Evolutionary conservation across 2,113 vertebrate species (phyloP), one percentile per base, ranked within the genome.

Genomic region (Chaetops frenatus): DNA sequence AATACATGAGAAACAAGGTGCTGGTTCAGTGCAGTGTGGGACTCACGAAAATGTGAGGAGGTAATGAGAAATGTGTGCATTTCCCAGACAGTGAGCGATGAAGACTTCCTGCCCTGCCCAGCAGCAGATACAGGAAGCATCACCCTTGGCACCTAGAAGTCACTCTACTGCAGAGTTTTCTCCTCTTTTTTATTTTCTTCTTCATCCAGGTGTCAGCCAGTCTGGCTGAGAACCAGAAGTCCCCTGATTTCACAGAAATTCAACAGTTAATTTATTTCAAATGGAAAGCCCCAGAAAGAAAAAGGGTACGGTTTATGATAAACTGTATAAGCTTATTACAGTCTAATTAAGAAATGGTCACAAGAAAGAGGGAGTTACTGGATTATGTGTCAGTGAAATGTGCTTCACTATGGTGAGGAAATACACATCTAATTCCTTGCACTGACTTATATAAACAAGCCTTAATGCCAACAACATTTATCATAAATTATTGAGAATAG

Each of bases 91-190:
- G 65, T 66, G 81, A 31, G 10, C 33, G 21, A 62, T 69, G 50
- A 97, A 69, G 47, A n/a, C 65, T 98, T 98, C 97, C 98, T 97
- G 98, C 38, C 1, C 90, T 96, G 61, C 76, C 18, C 11, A 94
- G 35, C 62, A 96, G 88, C 93, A 97, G 89, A 96, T 36, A 98
- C 97, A 97, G 97, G 97, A 98, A 97, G 96, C 94, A 96, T 42
- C 87, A 86, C 57, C 53, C 78, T 54, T 54, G 14, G 80, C 83
- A 71, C 81, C 57, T 69, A 95, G 95, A 96, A 96, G 19, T 72
- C 80, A 57, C 88, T 83, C 71, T 60, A 87, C 16, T 82, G 83
- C 77, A 71, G 27, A 84, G 92, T 86, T 72, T 95, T 31, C 36
- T 22, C 9, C 9, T 36, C 45, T 60, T 82, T 76, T 66, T 51